Base-by-base conservation (phyloP, 2,797 vertebrate genomes). In the Remorina albescens region DNA sequence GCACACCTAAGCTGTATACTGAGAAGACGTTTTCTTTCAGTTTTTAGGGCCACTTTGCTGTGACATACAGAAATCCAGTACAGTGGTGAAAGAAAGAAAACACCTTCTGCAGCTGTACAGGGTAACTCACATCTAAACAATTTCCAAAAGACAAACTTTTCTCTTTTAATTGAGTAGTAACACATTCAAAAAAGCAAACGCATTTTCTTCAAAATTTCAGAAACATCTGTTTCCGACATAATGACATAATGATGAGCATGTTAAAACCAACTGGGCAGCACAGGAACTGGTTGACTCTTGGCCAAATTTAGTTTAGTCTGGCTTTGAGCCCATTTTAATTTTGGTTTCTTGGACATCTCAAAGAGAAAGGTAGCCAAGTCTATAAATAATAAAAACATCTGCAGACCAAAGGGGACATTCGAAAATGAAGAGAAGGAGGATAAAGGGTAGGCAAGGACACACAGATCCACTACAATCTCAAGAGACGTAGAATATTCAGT, bases 401-500 rank as follows among this genome's bases (percentile, higher is more conserved):
- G 46, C 74, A 77, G 75, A 80, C 44, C 21, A 71, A 56, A 67
- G 21, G 49, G 53, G 32, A 25, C 42, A 49, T 23, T 32, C 19
- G 39, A 63, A 78, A 87, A 74, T 36, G 46, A 83, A 59, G 15
- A 44, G 49, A 55, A 56, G 47, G 28, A 73, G 56, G 19, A 73
- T 65, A 39, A 53, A 44, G 63, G 54, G 28, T 65, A 67, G 62
- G 76, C 34, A 81, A 75, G 68, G 73, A 75, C 58, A 80, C 78
- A 63, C 80, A 70, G 83, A 88, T 83, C 81, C 80, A 83, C 78
- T 82, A 76, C 84, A 84, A 84, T 78, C 70, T 88, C 68, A 74
- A 64, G 76, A 70, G 67, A 65, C 62, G 57, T 66, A 78, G 76
- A 85, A 68, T 86, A 84, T 84, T 86, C 88, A 76, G 57, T 64